Evolutionary conservation across 2,113 vertebrate genomes (phyloP).

Genomic region (Corythornis madagascariensis): DNA sequence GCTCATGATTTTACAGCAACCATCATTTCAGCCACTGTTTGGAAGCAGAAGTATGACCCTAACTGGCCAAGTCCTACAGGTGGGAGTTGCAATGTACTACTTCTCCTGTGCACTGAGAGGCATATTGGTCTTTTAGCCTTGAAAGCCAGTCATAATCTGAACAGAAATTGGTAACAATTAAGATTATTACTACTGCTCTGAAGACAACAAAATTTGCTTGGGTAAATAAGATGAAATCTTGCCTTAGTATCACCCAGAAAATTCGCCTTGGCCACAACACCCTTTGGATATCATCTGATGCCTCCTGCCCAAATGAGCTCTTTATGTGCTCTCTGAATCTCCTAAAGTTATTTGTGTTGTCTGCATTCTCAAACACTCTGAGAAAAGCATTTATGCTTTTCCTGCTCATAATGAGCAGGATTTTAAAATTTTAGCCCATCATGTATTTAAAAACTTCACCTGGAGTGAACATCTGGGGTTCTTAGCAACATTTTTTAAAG

Average conservation of each 20-base stretch:
- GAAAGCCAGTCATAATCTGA: neutral
- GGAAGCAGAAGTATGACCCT: neutral
- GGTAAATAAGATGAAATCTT: neutral
- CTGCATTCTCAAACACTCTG: neutral
- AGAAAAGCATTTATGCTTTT: neutral
- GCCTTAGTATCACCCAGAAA: neutral
- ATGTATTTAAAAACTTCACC: conserved; percentile 29
- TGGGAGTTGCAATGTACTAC: neutral
- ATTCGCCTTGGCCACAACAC: neutral
- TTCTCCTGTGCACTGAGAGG: neutral
- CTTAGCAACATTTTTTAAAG: conserved; percentile 26
- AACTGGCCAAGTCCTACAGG: neutral
- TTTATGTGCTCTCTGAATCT: neutral
- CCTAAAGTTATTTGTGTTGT: neutral
- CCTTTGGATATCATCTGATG: neutral
- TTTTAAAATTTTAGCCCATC: conserved; percentile 32
- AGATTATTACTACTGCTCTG: neutral
- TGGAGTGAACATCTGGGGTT: conserved; percentile 34
- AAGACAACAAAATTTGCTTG: neutral
- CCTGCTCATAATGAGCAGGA: neutral
- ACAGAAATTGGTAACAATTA: neutral
- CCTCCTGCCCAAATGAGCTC: neutral
- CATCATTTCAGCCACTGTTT: neutral
- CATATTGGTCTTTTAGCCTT: accelerated
- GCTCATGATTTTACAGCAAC: neutral